These are phyloP conservation scores for Idris sp. DNA, from an alignment of 1,140 invertebrate species.

Conservation along the genomic window DNA sequence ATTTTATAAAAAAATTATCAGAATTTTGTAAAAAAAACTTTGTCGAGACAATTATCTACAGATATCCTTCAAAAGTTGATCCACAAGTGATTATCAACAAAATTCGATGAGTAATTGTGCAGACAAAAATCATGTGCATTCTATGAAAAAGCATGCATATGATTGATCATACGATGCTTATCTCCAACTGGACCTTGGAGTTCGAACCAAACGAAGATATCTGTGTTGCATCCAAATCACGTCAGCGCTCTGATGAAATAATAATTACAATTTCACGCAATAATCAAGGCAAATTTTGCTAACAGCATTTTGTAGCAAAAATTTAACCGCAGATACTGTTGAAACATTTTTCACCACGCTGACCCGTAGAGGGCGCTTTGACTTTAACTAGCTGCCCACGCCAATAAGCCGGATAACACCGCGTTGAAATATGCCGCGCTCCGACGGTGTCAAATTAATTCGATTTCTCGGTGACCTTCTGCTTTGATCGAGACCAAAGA, in stretches of 20 bases:
- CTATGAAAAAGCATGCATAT: conserved; percentile 39
- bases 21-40: too few relatives aligned
- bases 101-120: conserved; percentile 35
- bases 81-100: conserved; percentile 40
- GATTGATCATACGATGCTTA: conserved; percentile 57
- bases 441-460: conserved; percentile 52
- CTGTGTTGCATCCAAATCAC: conserved; percentile 42
- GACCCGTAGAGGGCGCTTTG: conserved; percentile 31
- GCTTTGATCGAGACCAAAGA: conserved; percentile 53
- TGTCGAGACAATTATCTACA: too few relatives aligned
- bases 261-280: background rate
- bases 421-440: conserved; percentile 1
- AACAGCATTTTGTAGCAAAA: conserved; percentile 17
- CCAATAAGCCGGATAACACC: conserved; percentile 22
- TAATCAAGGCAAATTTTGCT: background rate
- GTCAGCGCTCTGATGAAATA: conserved; percentile 45
- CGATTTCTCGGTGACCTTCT: conserved; percentile 60
- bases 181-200: conserved; percentile 54
- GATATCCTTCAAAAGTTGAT: conserved; percentile 22
- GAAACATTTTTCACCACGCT: too few relatives aligned
- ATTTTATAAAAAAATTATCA: too few relatives aligned
- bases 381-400: conserved; percentile 36
- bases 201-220: conserved; percentile 53
- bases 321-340: too few relatives aligned
- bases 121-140: conserved; percentile 38